Base-by-base conservation (phyloP, 2,797 vertebrate species). In the Gila robusta region DNA sequence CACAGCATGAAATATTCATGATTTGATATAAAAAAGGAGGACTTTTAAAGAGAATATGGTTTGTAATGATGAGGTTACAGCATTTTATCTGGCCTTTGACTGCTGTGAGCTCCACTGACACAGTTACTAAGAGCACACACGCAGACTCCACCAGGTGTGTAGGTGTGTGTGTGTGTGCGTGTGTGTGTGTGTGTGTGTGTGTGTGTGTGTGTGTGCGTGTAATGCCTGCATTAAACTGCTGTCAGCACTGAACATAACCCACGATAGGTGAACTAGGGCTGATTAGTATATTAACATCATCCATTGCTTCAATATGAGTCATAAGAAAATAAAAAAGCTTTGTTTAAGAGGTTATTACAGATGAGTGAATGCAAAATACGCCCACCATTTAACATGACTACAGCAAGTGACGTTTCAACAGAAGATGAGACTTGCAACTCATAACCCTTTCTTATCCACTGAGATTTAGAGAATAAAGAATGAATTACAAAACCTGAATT, bases 1-100 rank as follows among this genome's bases (percentile, higher is more conserved):
- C 91, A 91, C 89, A 90, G 89, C 90, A 95, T 93, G 91, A 95
- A 95, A 95, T 94, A 94, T 95, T 94, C 92, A 94, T 94, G 91
- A 88, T 52, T 86, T 90, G 86, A 88, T 89, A 87, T 84, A 91
- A 89, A 88, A 90, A 89, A 84, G 79, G 79, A 73, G 76, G 21
- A 72, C 62, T 91, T 92, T 90, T 90, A 93, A 93, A 88, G 87
- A 91, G 91, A 93, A 92, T 93, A 90, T 90, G 91, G 93, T 92
- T 91, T 91, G 92, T 93, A 91, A 93, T 93, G 92, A 95, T 94
- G 92, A 92, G 93, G 92, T 93, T 88, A 91, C 90, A 94, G 92
- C 91, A 89, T 92, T 94, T 94, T 93, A 94, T 94, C 91, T 89
- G 83, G 85, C 85, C 87, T 82, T 85, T 84, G 81, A 91, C 90